phyloP scores from a whole-genome alignment of 1,140 invertebrate genomes.

The Danaus plexippus region DNA sequence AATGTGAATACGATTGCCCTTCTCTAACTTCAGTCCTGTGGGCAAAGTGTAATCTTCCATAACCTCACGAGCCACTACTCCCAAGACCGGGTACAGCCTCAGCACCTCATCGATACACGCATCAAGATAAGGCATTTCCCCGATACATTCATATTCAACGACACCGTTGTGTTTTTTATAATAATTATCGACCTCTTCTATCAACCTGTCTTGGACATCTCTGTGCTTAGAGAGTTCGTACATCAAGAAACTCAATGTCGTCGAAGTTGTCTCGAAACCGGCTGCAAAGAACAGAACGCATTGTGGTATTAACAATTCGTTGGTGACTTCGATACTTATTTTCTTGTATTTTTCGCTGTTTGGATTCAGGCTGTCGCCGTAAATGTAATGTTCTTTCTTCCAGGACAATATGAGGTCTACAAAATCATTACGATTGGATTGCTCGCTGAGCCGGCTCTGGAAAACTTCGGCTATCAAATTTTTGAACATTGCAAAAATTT shows the following conservation, averaged over 20 bases:
- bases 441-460: constrained; percentile 16
- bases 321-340: constrained; percentile 14
- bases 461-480: constrained; percentile 17
- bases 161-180: constrained; percentile 10
- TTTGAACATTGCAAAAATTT: constrained; percentile 23
- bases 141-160: constrained; percentile 25
- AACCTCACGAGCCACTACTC: constrained; percentile 24
- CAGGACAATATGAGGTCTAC: constrained; percentile 26
- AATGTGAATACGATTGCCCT: constrained; percentile 34
- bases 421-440: constrained; percentile 23
- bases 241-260: constrained; percentile 21
- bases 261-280: constrained; percentile 30
- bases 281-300: constrained; percentile 24
- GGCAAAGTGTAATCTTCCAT: constrained; percentile 24
- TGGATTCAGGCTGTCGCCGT: constrained; percentile 16
- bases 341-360: constrained; percentile 10
- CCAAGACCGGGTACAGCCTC: constrained; percentile 27
- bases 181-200: constrained; percentile 26
- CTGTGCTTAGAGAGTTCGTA: constrained; percentile 24
- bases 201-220: constrained; percentile 16
- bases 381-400: constrained; percentile 17
- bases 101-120: constrained; percentile 27
- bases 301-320: constrained; percentile 22
- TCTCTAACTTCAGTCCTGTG: constrained; percentile 28
- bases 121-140: constrained; percentile 24